Conservation (phyloP, 2,113 vertebrate genomes). For the Mustela lutreola region DNA sequence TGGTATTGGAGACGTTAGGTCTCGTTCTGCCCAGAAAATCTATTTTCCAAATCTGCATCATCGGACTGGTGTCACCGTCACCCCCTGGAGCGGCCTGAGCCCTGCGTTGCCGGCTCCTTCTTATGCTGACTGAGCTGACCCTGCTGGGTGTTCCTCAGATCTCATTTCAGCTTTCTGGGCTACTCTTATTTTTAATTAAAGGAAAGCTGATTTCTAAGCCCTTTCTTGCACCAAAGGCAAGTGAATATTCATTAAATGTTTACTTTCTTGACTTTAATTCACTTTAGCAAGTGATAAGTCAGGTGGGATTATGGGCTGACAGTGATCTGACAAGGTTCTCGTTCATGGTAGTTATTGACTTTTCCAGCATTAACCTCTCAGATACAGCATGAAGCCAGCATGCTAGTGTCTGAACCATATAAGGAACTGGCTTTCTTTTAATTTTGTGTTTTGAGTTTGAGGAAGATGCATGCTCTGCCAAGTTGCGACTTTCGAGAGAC, state of each 20-base stretch:
- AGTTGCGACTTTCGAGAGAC: conserved; percentile 63
- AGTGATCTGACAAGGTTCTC: conserved; percentile 41
- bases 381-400: background rate
- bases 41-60: conserved; percentile 68
- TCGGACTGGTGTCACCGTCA: conserved; percentile 66
- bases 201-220: conserved; percentile 71
- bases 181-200: conserved; percentile 77
- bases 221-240: conserved; percentile 67
- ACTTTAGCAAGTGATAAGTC: conserved; percentile 70
- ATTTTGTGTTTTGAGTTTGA: conserved; percentile 74
- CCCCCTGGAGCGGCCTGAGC: conserved; percentile 56
- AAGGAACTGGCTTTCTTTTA: conserved; percentile 68
- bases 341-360: conserved; percentile 60
- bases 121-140: conserved; percentile 56
- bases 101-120: conserved; percentile 47
- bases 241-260: conserved; percentile 76
- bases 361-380: conserved; percentile 61
- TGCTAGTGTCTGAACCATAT: conserved; percentile 54
- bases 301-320: conserved; percentile 60
- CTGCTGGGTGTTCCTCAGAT: conserved; percentile 57
- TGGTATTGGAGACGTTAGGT: conserved; percentile 53
- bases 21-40: conserved; percentile 59
- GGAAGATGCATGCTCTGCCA: conserved; percentile 63
- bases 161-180: conserved; percentile 72
- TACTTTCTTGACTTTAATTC: conserved; percentile 72